Evolutionary conservation across 23 tunicate species (phyloP).

Genomic region (Clavelina lepadiformis): DNA sequence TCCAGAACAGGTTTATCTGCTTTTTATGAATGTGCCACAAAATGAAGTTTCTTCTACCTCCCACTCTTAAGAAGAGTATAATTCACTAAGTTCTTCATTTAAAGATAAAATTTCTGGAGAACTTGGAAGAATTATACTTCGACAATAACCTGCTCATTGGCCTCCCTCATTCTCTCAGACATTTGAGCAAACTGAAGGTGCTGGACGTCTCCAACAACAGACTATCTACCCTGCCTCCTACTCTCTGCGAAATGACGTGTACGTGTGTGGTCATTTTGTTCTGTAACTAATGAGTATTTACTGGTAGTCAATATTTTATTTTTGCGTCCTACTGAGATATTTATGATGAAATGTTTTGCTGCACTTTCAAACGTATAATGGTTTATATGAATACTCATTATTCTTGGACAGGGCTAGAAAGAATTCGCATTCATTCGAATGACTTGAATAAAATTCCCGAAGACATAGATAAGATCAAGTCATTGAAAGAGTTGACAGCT

Average conservation of each 20-base stretch:
- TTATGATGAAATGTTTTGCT: too few relatives aligned
- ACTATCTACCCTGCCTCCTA: constrained; percentile 58
- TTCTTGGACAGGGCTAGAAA: constrained; percentile 25
- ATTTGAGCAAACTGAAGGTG: constrained; percentile 26
- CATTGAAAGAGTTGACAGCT: constrained; percentile 32
- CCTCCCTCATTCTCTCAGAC: constrained; percentile 52
- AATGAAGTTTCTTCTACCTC: too few relatives aligned
- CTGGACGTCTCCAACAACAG: constrained; percentile 66
- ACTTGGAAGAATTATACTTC: constrained; percentile 37
- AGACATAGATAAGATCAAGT: constrained; percentile 42
- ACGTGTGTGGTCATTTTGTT: too few relatives aligned
- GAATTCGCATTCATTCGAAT: constrained; percentile 54
- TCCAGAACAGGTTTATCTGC: constrained; percentile 72
- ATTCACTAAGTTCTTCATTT: background rate
- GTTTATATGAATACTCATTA: background rate
- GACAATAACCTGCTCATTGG: constrained; percentile 62
- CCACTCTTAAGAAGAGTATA: too few relatives aligned
- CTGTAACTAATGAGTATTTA: too few relatives aligned
- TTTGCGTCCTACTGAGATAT: too few relatives aligned
- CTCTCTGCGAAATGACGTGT: constrained; percentile 19
- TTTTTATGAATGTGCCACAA: too few relatives aligned
- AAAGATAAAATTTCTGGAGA: constrained; percentile 45
- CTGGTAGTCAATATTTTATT: too few relatives aligned
- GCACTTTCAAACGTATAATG: too few relatives aligned
- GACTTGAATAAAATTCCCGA: constrained; percentile 37